phyloP scores from a whole-genome alignment of 2,888 invertebrate species.

The Lamellibrachia columna region DNA sequence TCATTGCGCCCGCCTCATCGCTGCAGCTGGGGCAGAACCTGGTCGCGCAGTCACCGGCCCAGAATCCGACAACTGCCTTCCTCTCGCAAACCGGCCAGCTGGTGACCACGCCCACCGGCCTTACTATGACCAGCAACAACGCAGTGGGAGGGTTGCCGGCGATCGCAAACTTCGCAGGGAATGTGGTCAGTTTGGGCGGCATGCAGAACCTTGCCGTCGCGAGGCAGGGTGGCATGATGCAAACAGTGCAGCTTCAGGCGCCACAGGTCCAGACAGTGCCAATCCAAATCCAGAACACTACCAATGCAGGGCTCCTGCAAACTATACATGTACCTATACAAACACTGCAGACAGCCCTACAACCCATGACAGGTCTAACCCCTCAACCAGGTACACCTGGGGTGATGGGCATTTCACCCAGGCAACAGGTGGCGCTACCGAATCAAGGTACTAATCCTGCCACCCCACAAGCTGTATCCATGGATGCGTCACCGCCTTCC shows the following conservation, averaged over 20 bases:
- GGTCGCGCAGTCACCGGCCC: conserved; percentile 5
- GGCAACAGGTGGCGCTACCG: background rate
- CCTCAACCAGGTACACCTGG: conserved; percentile 19
- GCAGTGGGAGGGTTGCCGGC: conserved; percentile 18
- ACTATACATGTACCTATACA: conserved; percentile 77
- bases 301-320: conserved; percentile 84
- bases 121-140: background rate
- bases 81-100: conserved; percentile 3
- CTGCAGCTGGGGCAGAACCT: background rate
- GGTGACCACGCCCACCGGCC: background rate
- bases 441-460: background rate
- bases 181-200: background rate
- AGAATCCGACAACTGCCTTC: conserved; percentile 4
- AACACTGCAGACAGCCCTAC: conserved; percentile 27
- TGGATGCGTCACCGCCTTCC: background rate
- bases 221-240: conserved; percentile 26
- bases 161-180: conserved; percentile 8
- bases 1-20: conserved; percentile 13
- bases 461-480: conserved; percentile 10
- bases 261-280: conserved; percentile 67
- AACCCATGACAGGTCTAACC: conserved; percentile 7
- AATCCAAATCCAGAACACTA: conserved; percentile 88
- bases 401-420: conserved; percentile 18
- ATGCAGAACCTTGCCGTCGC: conserved; percentile 16
- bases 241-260: conserved; percentile 30